These are phyloP conservation scores for Lithobates sylvaticus DNA, from an alignment of 2,797 vertebrate genomes.

Conservation along the genomic window DNA sequence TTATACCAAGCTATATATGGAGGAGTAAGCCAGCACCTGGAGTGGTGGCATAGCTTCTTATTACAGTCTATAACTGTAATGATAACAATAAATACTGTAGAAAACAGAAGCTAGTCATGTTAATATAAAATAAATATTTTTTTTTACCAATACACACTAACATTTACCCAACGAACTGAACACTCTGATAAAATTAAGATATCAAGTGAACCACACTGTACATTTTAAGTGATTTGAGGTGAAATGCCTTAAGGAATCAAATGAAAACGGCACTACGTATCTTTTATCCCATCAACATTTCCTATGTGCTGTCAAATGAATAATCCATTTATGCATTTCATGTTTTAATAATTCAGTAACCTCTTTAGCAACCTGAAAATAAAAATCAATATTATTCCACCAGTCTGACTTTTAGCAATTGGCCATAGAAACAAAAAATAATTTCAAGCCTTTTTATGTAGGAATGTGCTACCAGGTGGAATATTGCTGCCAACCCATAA, in stretches of 20 bases:
- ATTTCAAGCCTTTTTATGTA: background rate
- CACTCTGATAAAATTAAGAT: background rate
- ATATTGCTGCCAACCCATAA: background rate
- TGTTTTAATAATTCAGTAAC: background rate
- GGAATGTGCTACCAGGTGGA: background rate
- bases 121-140: too few species aligned
- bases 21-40: too few species aligned
- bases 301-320: background rate
- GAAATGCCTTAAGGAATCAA: background rate
- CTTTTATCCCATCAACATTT: background rate
- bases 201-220: background rate
- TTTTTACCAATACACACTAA: too few species aligned
- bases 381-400: background rate
- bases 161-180: background rate
- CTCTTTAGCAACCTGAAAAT: background rate
- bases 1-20: too few species aligned
- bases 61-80: too few species aligned
- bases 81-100: too few species aligned
- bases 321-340: conserved; percentile 4
- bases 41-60: too few species aligned
- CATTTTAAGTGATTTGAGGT: background rate
- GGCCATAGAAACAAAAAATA: background rate
- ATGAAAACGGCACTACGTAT: background rate
- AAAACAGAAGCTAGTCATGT: too few species aligned
- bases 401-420: background rate